Evolutionary conservation across 2,888 invertebrate species (phyloP).

Genomic region (Drosophila melanosoma): DNA sequence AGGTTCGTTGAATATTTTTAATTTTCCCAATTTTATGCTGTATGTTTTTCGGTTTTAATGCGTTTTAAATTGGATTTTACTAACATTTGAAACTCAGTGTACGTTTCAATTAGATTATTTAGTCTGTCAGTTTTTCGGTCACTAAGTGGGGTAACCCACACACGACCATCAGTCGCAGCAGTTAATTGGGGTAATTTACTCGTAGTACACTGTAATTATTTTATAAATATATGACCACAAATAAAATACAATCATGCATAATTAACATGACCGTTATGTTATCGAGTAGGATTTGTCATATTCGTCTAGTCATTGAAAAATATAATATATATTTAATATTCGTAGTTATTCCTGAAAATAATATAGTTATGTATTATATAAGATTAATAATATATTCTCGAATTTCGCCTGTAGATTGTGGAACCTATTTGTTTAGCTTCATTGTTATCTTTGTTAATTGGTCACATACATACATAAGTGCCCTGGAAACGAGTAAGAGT

Average conservation of each 20-base stretch:
- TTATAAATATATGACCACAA: not conserved
- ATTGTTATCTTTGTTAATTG: conserved; percentile 42
- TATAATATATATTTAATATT: not conserved
- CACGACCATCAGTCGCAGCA: conserved; percentile 29
- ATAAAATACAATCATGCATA: not conserved
- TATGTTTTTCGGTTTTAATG: conserved; percentile 24
- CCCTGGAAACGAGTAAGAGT: conserved; percentile 15
- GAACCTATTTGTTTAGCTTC: conserved; percentile 20
- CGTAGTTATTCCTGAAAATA: not conserved
- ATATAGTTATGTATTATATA: not conserved
- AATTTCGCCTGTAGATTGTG: conserved; percentile 16
- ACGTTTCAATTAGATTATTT: conserved; percentile 60
- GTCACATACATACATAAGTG: conserved; percentile 29
- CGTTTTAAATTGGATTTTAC: conserved; percentile 49
- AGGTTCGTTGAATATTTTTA: conserved; percentile 19
- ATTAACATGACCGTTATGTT: not conserved
- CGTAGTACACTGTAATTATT: conserved; percentile 29
- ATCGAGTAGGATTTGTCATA: conserved; percentile 12
- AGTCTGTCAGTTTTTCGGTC: conserved; percentile 42
- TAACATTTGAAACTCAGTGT: conserved; percentile 33
- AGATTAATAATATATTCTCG: conserved; percentile 2
- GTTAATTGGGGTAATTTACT: conserved; percentile 62
- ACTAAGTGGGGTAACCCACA: conserved; percentile 65
- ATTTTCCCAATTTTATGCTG: not conserved
- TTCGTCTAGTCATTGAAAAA: not conserved